Evolutionary conservation across 2,113 vertebrate species (phyloP), one percentile per base, ranked within the genome.

Genomic region (Ammodytes dubius): DNA sequence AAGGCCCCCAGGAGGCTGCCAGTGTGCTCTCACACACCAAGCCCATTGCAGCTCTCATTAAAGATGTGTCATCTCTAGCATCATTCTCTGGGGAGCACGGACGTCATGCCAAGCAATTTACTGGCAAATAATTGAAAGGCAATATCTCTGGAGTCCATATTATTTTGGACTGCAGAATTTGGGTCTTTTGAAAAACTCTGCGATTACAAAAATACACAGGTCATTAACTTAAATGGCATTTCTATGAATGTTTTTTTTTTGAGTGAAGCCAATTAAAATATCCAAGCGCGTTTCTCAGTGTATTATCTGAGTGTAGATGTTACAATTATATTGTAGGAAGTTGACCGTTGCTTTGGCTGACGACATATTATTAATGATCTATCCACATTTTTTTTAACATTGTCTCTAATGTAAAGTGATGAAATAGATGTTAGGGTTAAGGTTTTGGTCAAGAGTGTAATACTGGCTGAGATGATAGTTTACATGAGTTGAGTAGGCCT

Each of bases 21-120:
- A 83, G 64, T 52, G 53, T 72, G 56, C 60, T 75, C 77, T 71
- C 79, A 61, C 78, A 77, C 83, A 83, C 76, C 59, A 67, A 66
- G 71, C 64, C 71, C 81, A 83, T 60, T 17, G 35, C 35, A 64
- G 72, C 70, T 83, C 79, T 83, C 68, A 78, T 87, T 80, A 84
- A 82, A 70, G 64, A 77, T 61, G 79, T 83, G 76, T 82, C 64
- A 35, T 77, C 53, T 66, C 59, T 77, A 76, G 65, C 64, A 71
- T 76, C 49, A 53, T 53, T 76, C 54, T 73, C 57, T 71, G 52
- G 45, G 66, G 57, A 77, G 56, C 61, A 73, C 4, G 50, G 61
- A 67, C 61, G 84, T 76, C 81, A 80, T 77, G 69, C 60, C 59
- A 58, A 46, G 59, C 12, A 81, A 81, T 81, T 84, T 79, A 57